Evolutionary conservation across 2,113 vertebrate species (phyloP), one percentile per base, ranked within the genome.

Genomic region (Porphyrio hochstetteri): DNA sequence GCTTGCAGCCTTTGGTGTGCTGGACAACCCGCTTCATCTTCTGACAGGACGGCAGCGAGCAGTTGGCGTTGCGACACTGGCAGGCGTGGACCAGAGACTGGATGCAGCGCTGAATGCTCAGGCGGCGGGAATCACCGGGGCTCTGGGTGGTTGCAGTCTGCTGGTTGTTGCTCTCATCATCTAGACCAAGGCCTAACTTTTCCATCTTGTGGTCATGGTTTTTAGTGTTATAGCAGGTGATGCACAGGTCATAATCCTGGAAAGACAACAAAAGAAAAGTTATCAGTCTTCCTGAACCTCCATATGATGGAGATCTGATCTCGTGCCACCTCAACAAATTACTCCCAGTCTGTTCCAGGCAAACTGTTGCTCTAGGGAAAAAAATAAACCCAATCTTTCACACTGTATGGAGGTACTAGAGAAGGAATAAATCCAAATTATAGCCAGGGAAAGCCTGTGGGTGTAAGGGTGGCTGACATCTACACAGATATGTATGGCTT

Each of bases 171-270:
- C 99, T 99, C 93, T 99, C 99, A 2, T 99, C 99, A 13, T 99
- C 99, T 63, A 99, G 96, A 40, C 99, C 99, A 0, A 99, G 98
- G 35, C 99, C 99, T 87, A 99, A 94, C 91, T 99, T 99, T 87
- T 99, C 99, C 99, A 99, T 99, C 97, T 99, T 99, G 98, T 99
- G 99, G 96, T 99, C 99, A 6, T 99, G 99, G 83, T 99, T 99
- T 97, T 99, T 99, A 96, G 98, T 98, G 98, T 99, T 99, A 96
- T 99, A 99, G 98, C 99, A 99, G 93, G 99, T 99, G 98, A 99
- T 99, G 96, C 99, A 99, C 97, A 99, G 97, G 94, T 99, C 99
- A 11, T 99, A 99, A 98, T 99, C 99, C 99, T 99, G 93, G 46
- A 84, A 85, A 65, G 23, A 57, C 14, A 94, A 65, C 0, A 4